Evolutionary conservation across 2,113 vertebrate species (phyloP).

Genomic region (Gasterosteus aculeatus): DNA sequence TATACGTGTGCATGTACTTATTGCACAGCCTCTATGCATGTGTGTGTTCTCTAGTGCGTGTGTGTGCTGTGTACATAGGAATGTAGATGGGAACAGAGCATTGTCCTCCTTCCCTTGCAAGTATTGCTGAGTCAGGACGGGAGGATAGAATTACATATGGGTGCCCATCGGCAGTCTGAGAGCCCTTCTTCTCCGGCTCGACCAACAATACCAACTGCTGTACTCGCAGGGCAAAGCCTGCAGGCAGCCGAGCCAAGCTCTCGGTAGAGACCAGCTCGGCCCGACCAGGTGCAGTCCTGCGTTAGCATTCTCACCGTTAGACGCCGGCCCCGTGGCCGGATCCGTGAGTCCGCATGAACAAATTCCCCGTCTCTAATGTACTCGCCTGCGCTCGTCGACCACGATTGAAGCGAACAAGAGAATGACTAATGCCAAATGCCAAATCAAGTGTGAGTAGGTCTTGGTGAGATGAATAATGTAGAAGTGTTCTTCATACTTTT

Average conservation of each 20-base stretch:
- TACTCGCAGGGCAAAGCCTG: slow-evolving; percentile 41
- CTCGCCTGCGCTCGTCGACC: slow-evolving; percentile 34
- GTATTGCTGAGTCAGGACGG: slow-evolving; percentile 72
- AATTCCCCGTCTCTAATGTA: slow-evolving; percentile 52
- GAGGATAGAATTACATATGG: slow-evolving; percentile 76
- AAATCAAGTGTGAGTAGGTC: slow-evolving; percentile 56
- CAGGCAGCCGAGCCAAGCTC: slow-evolving; percentile 36
- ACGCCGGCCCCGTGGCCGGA: slow-evolving; percentile 41
- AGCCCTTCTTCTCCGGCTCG: slow-evolving; percentile 47
- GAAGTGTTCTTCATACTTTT: background rate
- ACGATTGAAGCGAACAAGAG: slow-evolving; percentile 33
- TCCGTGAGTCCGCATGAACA: slow-evolving; percentile 64
- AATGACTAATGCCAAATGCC: slow-evolving; percentile 18
- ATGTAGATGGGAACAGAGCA: slow-evolving; percentile 50
- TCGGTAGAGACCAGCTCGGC: slow-evolving; percentile 25
- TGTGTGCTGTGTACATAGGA: slow-evolving; percentile 13
- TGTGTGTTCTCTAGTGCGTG: slow-evolving; percentile 8
- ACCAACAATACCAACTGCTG: slow-evolving; percentile 58
- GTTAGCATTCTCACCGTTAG: slow-evolving; percentile 60
- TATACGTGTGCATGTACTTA: background rate
- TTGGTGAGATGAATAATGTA: slow-evolving; percentile 41
- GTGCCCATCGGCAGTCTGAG: slow-evolving; percentile 67
- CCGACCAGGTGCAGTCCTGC: slow-evolving; percentile 38
- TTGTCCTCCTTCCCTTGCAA: slow-evolving; percentile 55
- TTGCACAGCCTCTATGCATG: slow-evolving; percentile 1